Base-by-base conservation (phyloP, 2,113 vertebrate genomes). In the Chaenocephalus aceratus region DNA sequence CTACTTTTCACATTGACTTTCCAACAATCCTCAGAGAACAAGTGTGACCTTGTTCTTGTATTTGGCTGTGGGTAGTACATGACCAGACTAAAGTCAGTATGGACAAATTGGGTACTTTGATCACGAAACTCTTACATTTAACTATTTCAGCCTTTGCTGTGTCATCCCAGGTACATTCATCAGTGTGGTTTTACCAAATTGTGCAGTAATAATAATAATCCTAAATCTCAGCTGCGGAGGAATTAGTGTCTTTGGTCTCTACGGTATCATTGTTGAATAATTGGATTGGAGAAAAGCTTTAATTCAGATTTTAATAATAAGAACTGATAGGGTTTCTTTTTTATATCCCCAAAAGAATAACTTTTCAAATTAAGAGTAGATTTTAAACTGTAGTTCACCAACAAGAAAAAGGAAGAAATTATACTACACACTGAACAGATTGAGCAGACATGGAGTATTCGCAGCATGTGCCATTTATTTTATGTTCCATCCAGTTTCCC, bases 401-500 rank as follows among this genome's bases (percentile, higher is more conserved):
- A 30, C 34, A 34, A 69, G 60, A 57, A 72, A 75, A 75, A 64
- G 48, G n/a, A 72, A 79, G 53, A 57, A 69, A 80, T 69, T 53
- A 61, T 51, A 48, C 68, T 65, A 56, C 66, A 69, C 60, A 44
- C 11, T 76, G 59, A 54, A 79, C 36, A 86, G 77, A 82, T 67
- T 75, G 30, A 57, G 57, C 45, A 71, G 70, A 70, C 83, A 78
- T 72, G 30, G 66, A 70, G 74, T 74, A 77, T 83, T 81, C 58
- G 59, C 59, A 69, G 77, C 46, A 46, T 81, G 79, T 41, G 16
- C 52, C 48, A 10, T 77, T 64, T 79, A 80, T 71, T 89, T 84
- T 70, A 80, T 69, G 60, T 79, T 85, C 66, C 45, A 72, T 70
- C 57, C 75, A 72, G 72, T 86, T 77, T 86, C 83, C 69, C 68